phyloP scores from a whole-genome alignment of 2,797 vertebrate species.

The Hirundo rustica region DNA sequence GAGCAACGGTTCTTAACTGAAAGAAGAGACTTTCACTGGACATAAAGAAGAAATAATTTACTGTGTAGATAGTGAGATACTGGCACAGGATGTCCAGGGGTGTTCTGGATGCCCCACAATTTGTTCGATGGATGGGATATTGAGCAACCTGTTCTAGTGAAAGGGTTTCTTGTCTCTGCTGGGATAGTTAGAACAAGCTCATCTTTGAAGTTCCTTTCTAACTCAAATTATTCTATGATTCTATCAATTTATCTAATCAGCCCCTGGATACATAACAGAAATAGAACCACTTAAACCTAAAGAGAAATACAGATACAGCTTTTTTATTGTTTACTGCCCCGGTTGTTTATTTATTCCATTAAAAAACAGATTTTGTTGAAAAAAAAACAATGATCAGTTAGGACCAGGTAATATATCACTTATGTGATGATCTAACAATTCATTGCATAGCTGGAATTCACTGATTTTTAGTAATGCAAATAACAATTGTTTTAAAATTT shows the following conservation, averaged over 20 bases:
- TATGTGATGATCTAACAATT: neutral
- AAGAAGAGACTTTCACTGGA: neutral
- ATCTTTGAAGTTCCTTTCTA: neutral
- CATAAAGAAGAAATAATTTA: neutral
- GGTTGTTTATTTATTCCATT: neutral
- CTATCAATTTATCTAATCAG: neutral
- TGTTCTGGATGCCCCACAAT: neutral
- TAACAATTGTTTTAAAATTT: neutral
- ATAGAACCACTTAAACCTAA: neutral
- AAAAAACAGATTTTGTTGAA: neutral
- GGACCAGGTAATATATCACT: neutral
- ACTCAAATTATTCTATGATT: neutral
- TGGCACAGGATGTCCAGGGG: neutral
- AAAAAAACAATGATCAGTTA: neutral
- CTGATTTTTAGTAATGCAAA: neutral
- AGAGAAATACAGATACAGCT: neutral
- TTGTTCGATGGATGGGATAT: neutral
- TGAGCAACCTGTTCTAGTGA: neutral
- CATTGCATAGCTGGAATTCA: neutral
- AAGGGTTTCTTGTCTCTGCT: neutral
- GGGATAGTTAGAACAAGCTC: neutral
- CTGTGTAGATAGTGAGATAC: neutral
- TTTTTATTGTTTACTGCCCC: neutral
- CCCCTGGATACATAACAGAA: neutral
- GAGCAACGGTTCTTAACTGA: neutral